Evolutionary conservation across 1,140 invertebrate genomes (phyloP), one percentile per base, ranked within the genome.

Genomic region (Akabosia matsudoensis): DNA sequence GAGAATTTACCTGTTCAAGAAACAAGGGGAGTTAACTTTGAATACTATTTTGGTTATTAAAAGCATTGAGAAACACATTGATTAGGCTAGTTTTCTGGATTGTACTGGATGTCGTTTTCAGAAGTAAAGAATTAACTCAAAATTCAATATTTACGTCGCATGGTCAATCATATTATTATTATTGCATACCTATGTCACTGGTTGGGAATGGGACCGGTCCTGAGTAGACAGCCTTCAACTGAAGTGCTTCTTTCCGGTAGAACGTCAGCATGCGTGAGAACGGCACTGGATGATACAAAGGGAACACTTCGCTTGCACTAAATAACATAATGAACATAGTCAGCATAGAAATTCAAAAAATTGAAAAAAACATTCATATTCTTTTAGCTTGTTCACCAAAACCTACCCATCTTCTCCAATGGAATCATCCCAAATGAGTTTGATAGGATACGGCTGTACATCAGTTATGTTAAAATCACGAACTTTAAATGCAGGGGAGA

Each of bases 241-340:
- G 87, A 85, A 99, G 98, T 22, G 95, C 91, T 83, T 92, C 93
- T 78, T 90, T 91, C 78, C 94, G 89, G 84, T 93, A 95, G 84
- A 99, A 95, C 1, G 97, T 97, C 45, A 99, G 85, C 88, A 97
- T 90, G 83, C 97, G 97, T 0, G 95, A 94, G 84, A 94, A 97
- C 18, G 97, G 97, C 72, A 95, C 89, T 26, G 91, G 86, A 86
- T 98, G 95, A 86, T 94, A 94, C 61, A 90, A 87, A 18, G 91
- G 90, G 85, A 98, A 98, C 64, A 97, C 92, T 84, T 92, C 91
- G 4, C 3, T 67, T 2, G 61, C 28, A 13, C 85, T 91, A 87
- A n/a, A n/a, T n/a, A n/a, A n/a, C n/a, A n/a, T n/a, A n/a, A n/a
- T n/a, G n/a, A n/a, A n/a, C n/a, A n/a, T n/a, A n/a, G n/a, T n/a